Percentiles rank a stretch among this genome's conserved stretches.
phyloP scores from a whole-genome alignment of 2,888 invertebrate genomes.

The Barypeithes pellucidus region DNA sequence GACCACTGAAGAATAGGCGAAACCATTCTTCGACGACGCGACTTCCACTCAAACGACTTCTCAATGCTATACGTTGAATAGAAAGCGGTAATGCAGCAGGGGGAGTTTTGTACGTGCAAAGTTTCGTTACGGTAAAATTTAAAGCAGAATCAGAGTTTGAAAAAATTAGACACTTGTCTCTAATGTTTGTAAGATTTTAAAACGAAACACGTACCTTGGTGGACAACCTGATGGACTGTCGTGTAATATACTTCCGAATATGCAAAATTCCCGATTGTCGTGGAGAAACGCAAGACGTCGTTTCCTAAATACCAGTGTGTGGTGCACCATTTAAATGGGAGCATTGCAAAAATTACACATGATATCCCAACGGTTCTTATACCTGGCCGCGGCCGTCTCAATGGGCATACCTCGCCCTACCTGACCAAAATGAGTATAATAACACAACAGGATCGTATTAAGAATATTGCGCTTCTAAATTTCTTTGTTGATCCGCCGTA shows the following conservation, averaged over 20 bases:
- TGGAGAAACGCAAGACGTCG: no score
- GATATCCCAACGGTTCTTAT: constrained; percentile 40
- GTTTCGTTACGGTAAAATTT: constrained; percentile 11
- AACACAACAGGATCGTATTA: constrained; percentile 17
- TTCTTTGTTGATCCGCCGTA: no score
- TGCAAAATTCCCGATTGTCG: no score
- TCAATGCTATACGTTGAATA: constrained; percentile 38
- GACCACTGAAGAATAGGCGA: constrained; percentile 27
- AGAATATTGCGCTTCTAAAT: not conserved
- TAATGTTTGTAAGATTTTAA: no score
- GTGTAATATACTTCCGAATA: no score
- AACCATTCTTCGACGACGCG: constrained; percentile 39
- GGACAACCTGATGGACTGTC: no score
- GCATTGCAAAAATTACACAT: constrained; percentile 38
- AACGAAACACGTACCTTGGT: no score
- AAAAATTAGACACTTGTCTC: not conserved
- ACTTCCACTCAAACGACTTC: constrained; percentile 32
- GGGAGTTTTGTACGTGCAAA: constrained; percentile 33
- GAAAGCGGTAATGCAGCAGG: constrained; percentile 43
- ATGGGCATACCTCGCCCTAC: constrained; percentile 42
- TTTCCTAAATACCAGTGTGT: no score
- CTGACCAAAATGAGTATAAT: constrained; percentile 39
- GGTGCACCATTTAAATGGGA: no score
- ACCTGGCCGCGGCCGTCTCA: constrained; percentile 39
- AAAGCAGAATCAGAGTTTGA: constrained; percentile 8